phyloP scores from a whole-genome alignment of 2,113 vertebrate species.

The Myotis yumanensis region DNA sequence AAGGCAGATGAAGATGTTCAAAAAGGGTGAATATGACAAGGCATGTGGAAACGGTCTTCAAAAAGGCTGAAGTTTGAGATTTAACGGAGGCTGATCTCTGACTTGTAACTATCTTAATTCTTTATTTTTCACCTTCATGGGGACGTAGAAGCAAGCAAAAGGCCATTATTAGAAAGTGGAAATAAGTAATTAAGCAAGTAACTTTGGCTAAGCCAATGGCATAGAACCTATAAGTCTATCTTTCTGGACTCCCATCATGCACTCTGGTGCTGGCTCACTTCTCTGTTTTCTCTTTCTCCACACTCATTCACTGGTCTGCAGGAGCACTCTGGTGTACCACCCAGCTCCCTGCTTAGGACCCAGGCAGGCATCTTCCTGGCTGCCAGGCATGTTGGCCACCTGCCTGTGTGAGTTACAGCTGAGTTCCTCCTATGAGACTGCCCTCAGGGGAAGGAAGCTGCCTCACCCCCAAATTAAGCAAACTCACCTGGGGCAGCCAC shows the following conservation, averaged over 20 bases:
- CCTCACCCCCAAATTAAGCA: background rate
- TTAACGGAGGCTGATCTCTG: slow-evolving; percentile 15
- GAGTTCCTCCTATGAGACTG: background rate
- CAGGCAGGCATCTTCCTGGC: background rate
- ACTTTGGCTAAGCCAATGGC: background rate
- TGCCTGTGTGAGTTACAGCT: background rate
- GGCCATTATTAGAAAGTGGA: background rate
- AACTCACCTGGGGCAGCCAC: background rate
- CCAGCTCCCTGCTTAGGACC: background rate
- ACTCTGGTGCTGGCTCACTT: too few relatives aligned
- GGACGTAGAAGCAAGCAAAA: background rate
- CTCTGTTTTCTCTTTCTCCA: background rate
- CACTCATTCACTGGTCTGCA: background rate
- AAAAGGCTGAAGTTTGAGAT: slow-evolving; percentile 10
- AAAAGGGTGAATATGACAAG: background rate
- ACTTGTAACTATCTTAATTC: background rate
- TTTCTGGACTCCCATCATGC: background rate
- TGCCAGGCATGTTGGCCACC: background rate
- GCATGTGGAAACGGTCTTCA: background rate
- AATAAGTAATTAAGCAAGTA: background rate
- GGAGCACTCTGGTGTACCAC: background rate
- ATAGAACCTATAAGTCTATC: background rate
- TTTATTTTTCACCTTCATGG: background rate
- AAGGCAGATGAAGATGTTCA: slow-evolving; percentile 10
- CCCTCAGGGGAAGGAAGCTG: background rate